A percentile compares a stretch with the other conserved stretches of the same genome.
Evolutionary conservation across 2,113 vertebrate species (phyloP).

Genomic region (Elaphurus davidianus): DNA sequence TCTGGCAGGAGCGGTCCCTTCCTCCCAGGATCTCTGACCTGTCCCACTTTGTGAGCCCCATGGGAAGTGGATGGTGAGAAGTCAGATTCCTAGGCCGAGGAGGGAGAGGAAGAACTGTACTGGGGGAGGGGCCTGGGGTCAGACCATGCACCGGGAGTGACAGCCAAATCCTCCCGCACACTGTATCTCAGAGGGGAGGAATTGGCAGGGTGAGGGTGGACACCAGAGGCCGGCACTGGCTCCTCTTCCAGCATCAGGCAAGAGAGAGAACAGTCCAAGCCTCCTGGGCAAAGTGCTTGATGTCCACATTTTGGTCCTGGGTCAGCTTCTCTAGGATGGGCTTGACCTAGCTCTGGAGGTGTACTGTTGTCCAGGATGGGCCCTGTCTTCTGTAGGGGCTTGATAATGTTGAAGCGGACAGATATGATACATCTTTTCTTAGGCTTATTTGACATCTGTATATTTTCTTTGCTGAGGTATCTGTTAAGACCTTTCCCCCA

Average conservation of each 20-base stretch:
- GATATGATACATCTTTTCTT: background rate
- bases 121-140: conserved; percentile 37
- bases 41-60: background rate
- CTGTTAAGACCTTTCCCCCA: background rate
- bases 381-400: background rate
- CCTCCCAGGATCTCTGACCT: background rate
- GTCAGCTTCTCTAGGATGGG: conserved; percentile 80
- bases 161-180: background rate
- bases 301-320: conserved; percentile 80
- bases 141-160: conserved; percentile 66
- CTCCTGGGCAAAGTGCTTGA: conserved; percentile 83
- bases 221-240: background rate
- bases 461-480: background rate
- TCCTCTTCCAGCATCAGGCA: conserved; percentile 69
- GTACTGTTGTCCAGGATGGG: conserved; percentile 58
- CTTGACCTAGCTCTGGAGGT: conserved; percentile 80
- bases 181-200: background rate
- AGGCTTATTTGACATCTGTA: background rate
- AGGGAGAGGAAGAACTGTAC: conserved; percentile 44
- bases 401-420: background rate
- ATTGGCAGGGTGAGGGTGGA: background rate
- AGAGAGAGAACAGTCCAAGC: conserved; percentile 79
- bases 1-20: background rate
- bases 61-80: conserved; percentile 3
- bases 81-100: background rate